phyloP scores from a whole-genome alignment of 2,888 invertebrate species.

The Clistopyga incitator region DNA sequence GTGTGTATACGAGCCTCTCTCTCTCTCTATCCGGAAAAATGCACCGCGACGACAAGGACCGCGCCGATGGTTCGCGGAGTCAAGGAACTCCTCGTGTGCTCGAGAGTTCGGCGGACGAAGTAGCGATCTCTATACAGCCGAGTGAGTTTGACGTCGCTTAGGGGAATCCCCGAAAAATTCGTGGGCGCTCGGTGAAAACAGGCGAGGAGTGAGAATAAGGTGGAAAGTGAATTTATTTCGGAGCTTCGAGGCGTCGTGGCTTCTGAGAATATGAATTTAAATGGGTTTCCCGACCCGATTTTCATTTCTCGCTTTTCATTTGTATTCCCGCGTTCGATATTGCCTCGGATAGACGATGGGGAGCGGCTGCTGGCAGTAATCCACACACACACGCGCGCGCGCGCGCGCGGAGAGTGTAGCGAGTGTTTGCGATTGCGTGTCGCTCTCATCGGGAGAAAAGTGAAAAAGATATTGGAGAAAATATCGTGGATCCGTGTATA shows the following conservation, averaged over 20 bases:
- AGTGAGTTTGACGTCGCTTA: conserved; percentile 8
- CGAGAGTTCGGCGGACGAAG: conserved; percentile 26
- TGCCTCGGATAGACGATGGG: not conserved
- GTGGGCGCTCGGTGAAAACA: not conserved
- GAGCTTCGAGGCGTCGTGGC: conserved; percentile 8
- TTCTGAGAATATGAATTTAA: conserved; percentile 74
- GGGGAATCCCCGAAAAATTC: conserved; percentile 9
- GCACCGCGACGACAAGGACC: conserved; percentile 73
- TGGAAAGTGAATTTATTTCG: conserved; percentile 58
- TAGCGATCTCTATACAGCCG: conserved; percentile 14
- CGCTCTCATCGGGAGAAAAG: conserved; percentile 12
- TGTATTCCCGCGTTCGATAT: conserved; percentile 32
- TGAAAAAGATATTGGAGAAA: conserved; percentile 38
- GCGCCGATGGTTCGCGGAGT: conserved; percentile 75
- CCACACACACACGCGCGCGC: no score
- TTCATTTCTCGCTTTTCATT: conserved; percentile 56
- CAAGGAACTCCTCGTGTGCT: conserved; percentile 74
- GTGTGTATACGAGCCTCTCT: conserved; percentile 58
- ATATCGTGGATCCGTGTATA: conserved; percentile 18
- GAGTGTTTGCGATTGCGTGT: conserved; percentile 27
- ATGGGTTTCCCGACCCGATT: conserved; percentile 75
- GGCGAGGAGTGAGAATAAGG: not conserved
- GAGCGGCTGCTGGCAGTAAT: not conserved
- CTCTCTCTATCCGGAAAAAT: conserved; percentile 75
- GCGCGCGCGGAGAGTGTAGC: no score